Evolutionary conservation across 2,888 invertebrate species (phyloP), one percentile per base, ranked within the genome.

Genomic region (Mimas tiliae): DNA sequence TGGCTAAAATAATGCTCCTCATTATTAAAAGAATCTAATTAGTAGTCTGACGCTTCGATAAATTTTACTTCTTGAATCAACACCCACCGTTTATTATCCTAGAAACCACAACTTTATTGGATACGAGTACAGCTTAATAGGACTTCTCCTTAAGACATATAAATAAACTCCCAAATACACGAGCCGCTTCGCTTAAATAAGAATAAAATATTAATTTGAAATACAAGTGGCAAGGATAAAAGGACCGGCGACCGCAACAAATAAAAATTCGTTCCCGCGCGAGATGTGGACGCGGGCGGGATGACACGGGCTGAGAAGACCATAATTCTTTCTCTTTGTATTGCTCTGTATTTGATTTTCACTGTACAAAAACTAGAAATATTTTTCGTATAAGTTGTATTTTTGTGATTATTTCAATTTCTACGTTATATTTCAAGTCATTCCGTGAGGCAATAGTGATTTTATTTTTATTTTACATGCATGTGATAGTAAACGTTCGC

Each of bases 181-280:
- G 16, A 48, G 16, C 3, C 48, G 16, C 51, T 21, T 11, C 21
- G 19, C 52, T 14, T 14, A 58, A 52, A 52, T 27, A 52, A 58
- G 12, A 38, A 42, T 58, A 42, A 12, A 58, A 58, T 58, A 53
- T 42, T 69, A 71, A 9, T 73, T 70, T 55, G 70, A 62, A 1
- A 51, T 66, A 51, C 48, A 64, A 33, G 63, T 70, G 33, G n/a
- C n/a, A 33, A 58, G 38, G 58, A 58, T 42, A 19, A 58, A 58
- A 38, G 58, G 58, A 58, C 12, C 4, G 42, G 42, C 42, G 58
- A 58, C 58, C 42, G 58, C 58, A 19, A 58, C 38, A 42, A 58
- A 58, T 58, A 58, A 19, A 58, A 58, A 58, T 38, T 19, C 42
- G 11, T 42, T 6, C 58, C 42, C 6, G 19, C 38, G 12, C 42